Conservation (phyloP, 2,113 vertebrate species). For the Sciurus niger region DNA sequence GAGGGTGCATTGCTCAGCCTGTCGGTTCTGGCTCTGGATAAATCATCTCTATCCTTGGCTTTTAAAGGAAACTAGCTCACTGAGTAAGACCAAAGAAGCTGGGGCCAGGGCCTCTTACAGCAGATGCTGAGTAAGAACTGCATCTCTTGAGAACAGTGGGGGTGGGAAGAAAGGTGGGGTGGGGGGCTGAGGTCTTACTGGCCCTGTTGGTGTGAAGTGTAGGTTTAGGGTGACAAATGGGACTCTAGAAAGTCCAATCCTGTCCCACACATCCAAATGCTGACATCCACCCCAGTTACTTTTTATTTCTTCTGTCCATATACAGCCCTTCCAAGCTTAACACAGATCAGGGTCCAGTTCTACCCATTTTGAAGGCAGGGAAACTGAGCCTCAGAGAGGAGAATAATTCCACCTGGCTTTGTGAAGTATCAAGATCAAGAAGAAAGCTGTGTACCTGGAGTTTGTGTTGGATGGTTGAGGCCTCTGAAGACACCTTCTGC, state of each 20-base stretch:
- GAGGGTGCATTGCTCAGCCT: neutral
- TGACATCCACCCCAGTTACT: neutral
- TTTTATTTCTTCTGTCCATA: neutral
- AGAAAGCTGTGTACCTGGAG: neutral
- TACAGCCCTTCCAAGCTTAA: neutral
- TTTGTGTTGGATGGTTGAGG: neutral
- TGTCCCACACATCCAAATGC: neutral
- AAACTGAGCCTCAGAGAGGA: neutral
- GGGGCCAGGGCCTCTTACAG: neutral
- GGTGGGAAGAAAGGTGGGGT: no score
- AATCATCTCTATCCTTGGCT: conserved; percentile 16
- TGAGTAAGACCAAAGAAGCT: neutral
- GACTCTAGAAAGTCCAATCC: neutral
- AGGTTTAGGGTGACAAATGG: neutral
- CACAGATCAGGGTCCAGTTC: neutral
- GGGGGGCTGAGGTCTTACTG: neutral
- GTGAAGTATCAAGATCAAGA: neutral
- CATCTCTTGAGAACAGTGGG: neutral
- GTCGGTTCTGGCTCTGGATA: conserved; percentile 33
- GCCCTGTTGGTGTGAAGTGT: neutral
- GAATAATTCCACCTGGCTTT: neutral
- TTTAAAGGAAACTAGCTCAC: neutral
- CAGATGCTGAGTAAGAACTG: neutral
- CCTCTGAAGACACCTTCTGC: neutral
- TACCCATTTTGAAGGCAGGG: neutral